phyloP scores from a whole-genome alignment of 2,113 vertebrate species.

The Laticauda colubrina region DNA sequence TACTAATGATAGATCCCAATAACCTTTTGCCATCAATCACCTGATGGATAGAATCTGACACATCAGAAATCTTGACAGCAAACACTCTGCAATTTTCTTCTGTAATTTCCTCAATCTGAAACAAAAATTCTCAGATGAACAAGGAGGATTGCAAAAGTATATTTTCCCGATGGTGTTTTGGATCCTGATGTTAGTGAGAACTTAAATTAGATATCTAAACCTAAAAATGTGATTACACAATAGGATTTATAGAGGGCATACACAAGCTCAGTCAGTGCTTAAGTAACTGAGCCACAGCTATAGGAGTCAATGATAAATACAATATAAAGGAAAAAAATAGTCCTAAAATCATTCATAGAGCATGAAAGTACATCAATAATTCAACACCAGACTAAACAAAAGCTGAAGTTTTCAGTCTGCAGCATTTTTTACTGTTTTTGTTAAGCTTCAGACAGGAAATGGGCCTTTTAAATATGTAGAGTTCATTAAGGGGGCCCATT shows the following conservation, averaged over 20 bases:
- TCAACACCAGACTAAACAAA: conserved; percentile 76
- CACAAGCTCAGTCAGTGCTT: conserved; percentile 49
- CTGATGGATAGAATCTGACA: not conserved
- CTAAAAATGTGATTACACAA: not conserved
- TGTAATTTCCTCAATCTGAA: not conserved
- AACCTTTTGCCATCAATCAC: not conserved
- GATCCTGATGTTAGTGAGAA: not conserved
- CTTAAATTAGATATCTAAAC: not conserved
- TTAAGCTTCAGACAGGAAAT: conserved; percentile 69
- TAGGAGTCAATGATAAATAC: conserved; percentile 21
- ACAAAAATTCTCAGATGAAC: not conserved
- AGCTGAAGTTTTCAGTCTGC: conserved; percentile 56
- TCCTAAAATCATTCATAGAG: conserved; percentile 57
- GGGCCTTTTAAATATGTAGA: conserved; percentile 80
- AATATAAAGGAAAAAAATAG: conserved; percentile 52
- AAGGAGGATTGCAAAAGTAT: not conserved
- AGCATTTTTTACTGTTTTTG: conserved; percentile 57
- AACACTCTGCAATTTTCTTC: not conserved
- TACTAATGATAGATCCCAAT: not conserved
- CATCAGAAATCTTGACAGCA: not conserved
- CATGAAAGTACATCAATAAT: conserved; percentile 65
- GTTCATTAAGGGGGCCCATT: conserved; percentile 74
- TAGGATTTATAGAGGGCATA: conserved; percentile 11
- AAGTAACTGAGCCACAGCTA: conserved; percentile 55
- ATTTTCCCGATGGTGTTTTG: not conserved